Base-by-base conservation (phyloP, 2,797 vertebrate genomes). In the Poecilia wingei region DNA sequence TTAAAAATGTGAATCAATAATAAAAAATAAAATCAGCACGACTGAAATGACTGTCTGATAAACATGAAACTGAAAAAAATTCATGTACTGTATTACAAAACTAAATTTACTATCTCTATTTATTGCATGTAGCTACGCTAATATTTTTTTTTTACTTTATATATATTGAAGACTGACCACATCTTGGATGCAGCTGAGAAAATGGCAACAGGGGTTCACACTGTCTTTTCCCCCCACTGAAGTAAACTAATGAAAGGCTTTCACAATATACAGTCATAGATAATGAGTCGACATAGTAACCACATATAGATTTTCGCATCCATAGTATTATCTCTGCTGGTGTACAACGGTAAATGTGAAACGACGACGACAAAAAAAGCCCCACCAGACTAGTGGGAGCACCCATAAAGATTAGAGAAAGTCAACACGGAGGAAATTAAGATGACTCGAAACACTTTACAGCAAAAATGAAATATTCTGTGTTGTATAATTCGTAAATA, bases 301-400 rank as follows among this genome's bases (percentile, higher is more conserved):
- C 80, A 86, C 53, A 82, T 51, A 79, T 43, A 85, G 43, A 83
- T 76, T 12, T 86, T 81, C 57, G 36, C 79, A 84, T 84, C 83
- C 79, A 75, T 85, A 87, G 81, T 88, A 87, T 88, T 85, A 79
- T 88, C 77, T 91, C 89, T 89, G 93, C 91, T 94, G 93, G 91
- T 91, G 90, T 84, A 88, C 86, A 90, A 90, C 82, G 82, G 82
- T 22, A 86, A 91, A 78, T 78, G 85, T 87, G 82, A 73, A 77
- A 84, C 79, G 55, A 85, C 49, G 82, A 75, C 45, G 49, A 78
- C 61, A 45, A 64, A 61, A 85, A 53, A 25, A 41, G 8, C 7
- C 46, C 84, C 75, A 88, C 79, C 84, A 36, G 77, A 79, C 77
- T 61, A 82, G 85, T 82, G 83, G 87, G 85, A 93, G 88, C 90